Conservation (phyloP, 2,797 vertebrate genomes). For the Valencia hispanica region DNA sequence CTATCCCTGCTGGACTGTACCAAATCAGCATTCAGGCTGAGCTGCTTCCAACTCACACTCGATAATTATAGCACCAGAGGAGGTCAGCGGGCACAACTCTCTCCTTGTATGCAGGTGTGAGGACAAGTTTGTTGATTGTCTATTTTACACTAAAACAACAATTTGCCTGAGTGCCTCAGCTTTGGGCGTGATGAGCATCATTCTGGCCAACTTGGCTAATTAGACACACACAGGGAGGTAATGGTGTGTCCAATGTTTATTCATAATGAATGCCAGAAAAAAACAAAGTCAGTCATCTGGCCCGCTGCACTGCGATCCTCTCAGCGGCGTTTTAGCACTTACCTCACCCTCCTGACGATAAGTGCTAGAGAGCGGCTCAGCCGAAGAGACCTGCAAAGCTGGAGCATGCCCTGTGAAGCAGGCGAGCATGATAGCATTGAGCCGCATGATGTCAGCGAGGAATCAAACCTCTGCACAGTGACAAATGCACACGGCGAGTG, state of each 20-base stretch:
- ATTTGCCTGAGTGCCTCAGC: constrained; percentile 3
- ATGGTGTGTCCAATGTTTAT: constrained; percentile 38
- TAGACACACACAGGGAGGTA: constrained; percentile 37
- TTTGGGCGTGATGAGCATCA: constrained; percentile 15
- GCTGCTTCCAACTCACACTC: constrained; percentile 42
- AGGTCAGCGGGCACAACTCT: constrained; percentile 25
- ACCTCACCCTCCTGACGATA: constrained; percentile 64
- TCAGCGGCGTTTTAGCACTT: constrained; percentile 63
- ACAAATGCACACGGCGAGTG: constrained; percentile 64
- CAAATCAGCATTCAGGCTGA: constrained; percentile 51
- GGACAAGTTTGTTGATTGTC: constrained; percentile 2
- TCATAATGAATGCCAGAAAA: constrained; percentile 49
- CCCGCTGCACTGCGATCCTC: constrained; percentile 32
- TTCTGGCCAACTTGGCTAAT: constrained; percentile 37
- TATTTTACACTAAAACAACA: constrained; percentile 19
- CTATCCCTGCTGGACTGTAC: constrained; percentile 37
- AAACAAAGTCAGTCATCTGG: constrained; percentile 58
- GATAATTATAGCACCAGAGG: constrained; percentile 58
- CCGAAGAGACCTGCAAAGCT: constrained; percentile 41
- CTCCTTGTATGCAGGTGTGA: constrained; percentile 26
- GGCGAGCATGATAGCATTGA: constrained; percentile 39
- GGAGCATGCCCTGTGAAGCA: constrained; percentile 44
- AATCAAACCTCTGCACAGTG: constrained; percentile 72
- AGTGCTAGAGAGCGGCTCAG: constrained; percentile 49
- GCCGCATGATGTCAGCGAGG: constrained; percentile 62